These are phyloP conservation scores for Ptychobarbus kaznakovi DNA, from an alignment of 2,797 vertebrate genomes.

Conservation along the genomic window DNA sequence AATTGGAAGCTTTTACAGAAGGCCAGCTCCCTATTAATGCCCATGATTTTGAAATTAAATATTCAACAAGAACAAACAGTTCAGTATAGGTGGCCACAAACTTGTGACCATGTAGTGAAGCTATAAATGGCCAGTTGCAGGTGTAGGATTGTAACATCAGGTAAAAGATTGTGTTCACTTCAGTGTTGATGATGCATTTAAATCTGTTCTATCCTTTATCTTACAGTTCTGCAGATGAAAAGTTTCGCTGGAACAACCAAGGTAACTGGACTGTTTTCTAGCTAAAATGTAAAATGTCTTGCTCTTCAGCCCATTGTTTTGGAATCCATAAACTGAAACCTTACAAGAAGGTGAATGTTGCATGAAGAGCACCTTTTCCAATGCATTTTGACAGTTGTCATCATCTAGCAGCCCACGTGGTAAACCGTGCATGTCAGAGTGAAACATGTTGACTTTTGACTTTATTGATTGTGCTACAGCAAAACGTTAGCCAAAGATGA, in stretches of 20 bases:
- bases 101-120: background rate
- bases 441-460: constrained; percentile 50
- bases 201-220: constrained; percentile 60
- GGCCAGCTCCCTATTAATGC: background rate
- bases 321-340: constrained; percentile 11
- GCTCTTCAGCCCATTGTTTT: background rate
- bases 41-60: background rate
- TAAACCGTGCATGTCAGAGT: constrained; percentile 45
- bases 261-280: constrained; percentile 75
- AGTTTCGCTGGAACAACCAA: constrained; percentile 99
- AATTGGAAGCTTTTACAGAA: constrained; percentile 11
- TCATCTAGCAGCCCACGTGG: constrained; percentile 38
- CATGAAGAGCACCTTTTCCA: constrained; percentile 29
- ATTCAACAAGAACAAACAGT: background rate
- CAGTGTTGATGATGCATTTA: constrained; percentile 9
- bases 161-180: background rate
- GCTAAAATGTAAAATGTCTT: background rate
- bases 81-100: background rate
- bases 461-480: constrained; percentile 68
- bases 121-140: background rate
- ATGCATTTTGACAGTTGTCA: constrained; percentile 42
- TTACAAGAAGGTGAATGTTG: constrained; percentile 29
- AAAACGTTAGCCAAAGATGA: constrained; percentile 50
- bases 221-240: constrained; percentile 95
- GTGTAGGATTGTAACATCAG: background rate